Percentiles rank a stretch among this genome's conserved stretches.
Evolutionary conservation across 2,888 invertebrate genomes (phyloP).

Genomic region (Therioaphis trifolii): DNA sequence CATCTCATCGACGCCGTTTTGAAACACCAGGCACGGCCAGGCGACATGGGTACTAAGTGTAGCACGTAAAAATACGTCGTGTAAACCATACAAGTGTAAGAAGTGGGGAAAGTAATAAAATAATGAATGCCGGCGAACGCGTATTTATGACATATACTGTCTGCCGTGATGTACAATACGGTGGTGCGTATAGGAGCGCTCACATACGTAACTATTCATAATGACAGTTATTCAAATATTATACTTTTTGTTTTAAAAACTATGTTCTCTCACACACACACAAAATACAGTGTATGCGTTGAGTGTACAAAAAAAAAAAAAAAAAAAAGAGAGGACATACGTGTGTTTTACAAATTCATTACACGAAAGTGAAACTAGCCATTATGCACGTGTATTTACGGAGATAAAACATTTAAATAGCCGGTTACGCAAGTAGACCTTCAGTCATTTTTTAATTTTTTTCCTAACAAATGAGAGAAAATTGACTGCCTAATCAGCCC

Average conservation of each 20-base stretch:
- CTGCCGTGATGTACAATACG: too few relatives aligned
- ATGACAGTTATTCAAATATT: slow-evolving; percentile 49
- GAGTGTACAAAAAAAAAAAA: not conserved
- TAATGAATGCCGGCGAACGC: not conserved
- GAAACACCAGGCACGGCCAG: too few relatives aligned
- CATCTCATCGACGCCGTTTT: too few relatives aligned
- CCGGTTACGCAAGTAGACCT: slow-evolving; percentile 56
- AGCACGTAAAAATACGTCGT: too few relatives aligned
- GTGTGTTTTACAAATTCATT: slow-evolving; percentile 48
- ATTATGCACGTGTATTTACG: slow-evolving; percentile 26
- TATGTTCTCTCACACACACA: not conserved
- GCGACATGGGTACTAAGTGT: too few relatives aligned
- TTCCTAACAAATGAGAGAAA: slow-evolving; percentile 44
- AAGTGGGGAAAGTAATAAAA: too few relatives aligned
- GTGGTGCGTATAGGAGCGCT: too few relatives aligned
- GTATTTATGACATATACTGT: too few relatives aligned
- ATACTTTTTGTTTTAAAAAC: slow-evolving; percentile 40
- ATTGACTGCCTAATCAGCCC: slow-evolving; percentile 47
- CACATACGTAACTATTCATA: not conserved
- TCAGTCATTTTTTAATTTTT: slow-evolving; percentile 31
- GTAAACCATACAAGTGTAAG: too few relatives aligned
- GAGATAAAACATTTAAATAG: slow-evolving; percentile 49
- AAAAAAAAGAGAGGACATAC: slow-evolving; percentile 39
- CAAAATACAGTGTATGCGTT: not conserved
- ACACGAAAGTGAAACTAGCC: slow-evolving; percentile 51